Evolutionary conservation across 2,797 vertebrate genomes (phyloP).

Genomic region (Peromyscus melanophrys): DNA sequence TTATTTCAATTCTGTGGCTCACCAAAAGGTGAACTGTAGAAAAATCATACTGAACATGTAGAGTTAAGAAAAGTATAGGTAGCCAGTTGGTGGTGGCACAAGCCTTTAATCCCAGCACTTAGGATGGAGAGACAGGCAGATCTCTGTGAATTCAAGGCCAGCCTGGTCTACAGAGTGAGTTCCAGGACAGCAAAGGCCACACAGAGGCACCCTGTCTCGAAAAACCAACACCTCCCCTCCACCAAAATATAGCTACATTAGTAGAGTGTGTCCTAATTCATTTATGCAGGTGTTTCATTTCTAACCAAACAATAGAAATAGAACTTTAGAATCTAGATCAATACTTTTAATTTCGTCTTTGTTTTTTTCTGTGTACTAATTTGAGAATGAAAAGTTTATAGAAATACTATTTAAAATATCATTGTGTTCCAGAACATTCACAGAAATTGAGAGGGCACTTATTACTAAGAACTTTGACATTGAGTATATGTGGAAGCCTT

Average conservation of each 20-base stretch:
- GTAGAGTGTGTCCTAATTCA: not conserved
- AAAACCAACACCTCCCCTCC: not conserved
- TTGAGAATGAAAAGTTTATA: conserved; percentile 53
- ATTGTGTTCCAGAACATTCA: conserved; percentile 35
- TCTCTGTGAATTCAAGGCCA: not conserved
- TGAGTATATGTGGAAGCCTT: not conserved
- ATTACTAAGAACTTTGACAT: not conserved
- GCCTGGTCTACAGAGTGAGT: not conserved
- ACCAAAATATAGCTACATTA: not conserved
- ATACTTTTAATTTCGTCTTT: conserved; percentile 52
- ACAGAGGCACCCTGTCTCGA: not conserved
- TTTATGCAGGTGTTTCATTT: not conserved
- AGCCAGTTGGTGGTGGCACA: not conserved
- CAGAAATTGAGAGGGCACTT: conserved; percentile 51
- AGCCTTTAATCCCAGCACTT: not conserved
- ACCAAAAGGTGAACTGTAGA: not conserved
- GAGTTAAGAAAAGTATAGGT: not conserved
- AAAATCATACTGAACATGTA: conserved; percentile 43
- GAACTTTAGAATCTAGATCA: conserved; percentile 46
- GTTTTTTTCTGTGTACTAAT: conserved; percentile 18
- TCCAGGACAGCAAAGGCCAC: not conserved
- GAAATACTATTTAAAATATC: conserved; percentile 17
- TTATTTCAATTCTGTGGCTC: conserved; percentile 40
- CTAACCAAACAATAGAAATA: conserved; percentile 6
- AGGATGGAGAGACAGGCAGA: not conserved